Evolutionary conservation across 2,797 vertebrate species (phyloP), one percentile per base, ranked within the genome.

Genomic region (Falco concolor): DNA sequence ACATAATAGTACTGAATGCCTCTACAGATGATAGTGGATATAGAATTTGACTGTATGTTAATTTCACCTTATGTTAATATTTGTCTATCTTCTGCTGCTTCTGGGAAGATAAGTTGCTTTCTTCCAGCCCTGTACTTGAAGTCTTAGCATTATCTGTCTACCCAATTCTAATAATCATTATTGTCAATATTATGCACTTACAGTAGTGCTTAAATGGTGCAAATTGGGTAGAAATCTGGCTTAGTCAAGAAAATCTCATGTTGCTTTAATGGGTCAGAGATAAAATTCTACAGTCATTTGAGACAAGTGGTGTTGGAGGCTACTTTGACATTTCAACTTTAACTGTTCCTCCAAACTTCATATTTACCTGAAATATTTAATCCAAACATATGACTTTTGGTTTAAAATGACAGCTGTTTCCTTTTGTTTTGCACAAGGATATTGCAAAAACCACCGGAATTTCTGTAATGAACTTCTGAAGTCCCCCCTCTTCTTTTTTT

Each of bases 371-470:
- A 91, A 90, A 38, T 54, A 81, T 52, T 78, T 84, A 59, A 50
- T 78, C 54, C 38, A 72, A 69, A 64, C 65, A 21, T 17, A 17
- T 49, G 67, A 54, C 1, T 34, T 79, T 34, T 79, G n/a, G 19
- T 63, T 94, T 90, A 49, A 88, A 94, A 59, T 78, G 83, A 60
- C 85, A 91, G 54, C 63, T 88, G 70, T 90, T 95, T 92, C 73
- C 42, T 89, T 88, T 90, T 42, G 65, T 67, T 67, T 57, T 67
- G 17, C 40, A 42, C 40, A 38, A 75, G 84, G 76, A 87, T 81
- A 67, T 10, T 90, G n/a, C 68, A 81, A 73, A 93, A 94, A 21
- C 10, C 63, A 65, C 44, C 63, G 82, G 61, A 73, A 81, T 91
- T 84, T 91, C 59, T 89, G 59, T 91, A 92, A 78, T 40, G 42